Percentiles rank a stretch among this genome's conserved stretches.
These are phyloP conservation scores for Apamea anceps DNA, from an alignment of 2,888 invertebrate genomes.

Conservation along the genomic window DNA sequence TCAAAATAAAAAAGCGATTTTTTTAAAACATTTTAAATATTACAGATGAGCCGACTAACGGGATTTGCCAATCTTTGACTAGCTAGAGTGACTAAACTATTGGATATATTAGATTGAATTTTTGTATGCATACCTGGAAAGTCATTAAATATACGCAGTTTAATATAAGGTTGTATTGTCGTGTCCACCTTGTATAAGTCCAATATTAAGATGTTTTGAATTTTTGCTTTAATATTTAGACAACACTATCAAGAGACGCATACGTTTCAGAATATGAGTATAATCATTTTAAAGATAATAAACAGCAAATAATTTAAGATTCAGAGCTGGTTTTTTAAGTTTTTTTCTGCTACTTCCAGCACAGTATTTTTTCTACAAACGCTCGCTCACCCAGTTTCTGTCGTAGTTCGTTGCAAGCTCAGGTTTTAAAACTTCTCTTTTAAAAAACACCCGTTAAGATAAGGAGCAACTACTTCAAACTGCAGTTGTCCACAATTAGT, in stretches of 20 bases:
- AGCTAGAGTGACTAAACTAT: neutral
- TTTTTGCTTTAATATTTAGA: neutral
- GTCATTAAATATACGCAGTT: neutral
- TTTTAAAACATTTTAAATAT: no score
- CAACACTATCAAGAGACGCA: neutral
- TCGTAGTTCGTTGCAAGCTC: slow-evolving; percentile 23
- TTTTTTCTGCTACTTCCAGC: neutral
- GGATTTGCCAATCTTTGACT: neutral
- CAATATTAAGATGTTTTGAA: neutral
- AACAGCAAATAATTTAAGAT: neutral
- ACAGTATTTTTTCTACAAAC: slow-evolving; percentile 10
- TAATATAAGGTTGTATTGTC: neutral
- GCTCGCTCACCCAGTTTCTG: slow-evolving; percentile 33
- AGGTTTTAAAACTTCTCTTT: slow-evolving; percentile 37
- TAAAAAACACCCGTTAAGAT: slow-evolving; percentile 50
- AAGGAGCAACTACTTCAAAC: slow-evolving; percentile 41
- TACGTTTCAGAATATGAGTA: neutral
- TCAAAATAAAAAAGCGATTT: no score
- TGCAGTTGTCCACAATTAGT: slow-evolving; percentile 48
- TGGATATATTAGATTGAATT: neutral
- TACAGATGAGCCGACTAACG: no score
- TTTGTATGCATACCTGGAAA: neutral
- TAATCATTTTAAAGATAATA: neutral
- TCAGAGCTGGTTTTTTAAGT: neutral
- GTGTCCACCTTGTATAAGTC: neutral